Evolutionary conservation across 2,888 invertebrate species (phyloP).

Genomic region (Cistogaster globosa): DNA sequence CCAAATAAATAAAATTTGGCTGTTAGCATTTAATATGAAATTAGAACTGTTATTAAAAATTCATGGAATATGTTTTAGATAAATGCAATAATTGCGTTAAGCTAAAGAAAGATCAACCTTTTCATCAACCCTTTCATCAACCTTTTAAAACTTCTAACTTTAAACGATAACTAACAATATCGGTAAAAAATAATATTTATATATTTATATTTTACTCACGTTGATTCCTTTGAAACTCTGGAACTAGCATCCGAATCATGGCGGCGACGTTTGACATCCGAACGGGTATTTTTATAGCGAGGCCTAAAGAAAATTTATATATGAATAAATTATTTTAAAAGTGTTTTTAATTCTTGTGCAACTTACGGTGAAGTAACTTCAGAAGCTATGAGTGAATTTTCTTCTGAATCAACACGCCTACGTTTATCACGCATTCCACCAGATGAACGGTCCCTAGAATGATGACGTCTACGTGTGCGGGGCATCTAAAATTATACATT

Average conservation of each 20-base stretch:
- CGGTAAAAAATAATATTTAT: background rate
- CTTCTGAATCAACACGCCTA: slow-evolving; percentile 87
- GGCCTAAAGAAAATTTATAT: slow-evolving; percentile 74
- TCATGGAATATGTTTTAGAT: too few species aligned
- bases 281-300: slow-evolving; percentile 79
- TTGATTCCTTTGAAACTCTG: slow-evolving; percentile 81
- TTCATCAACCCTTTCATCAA: too few species aligned
- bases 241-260: slow-evolving; percentile 86
- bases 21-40: too few species aligned
- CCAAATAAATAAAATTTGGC: too few species aligned
- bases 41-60: too few species aligned
- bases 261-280: slow-evolving; percentile 85
- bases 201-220: slow-evolving; percentile 81
- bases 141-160: too few species aligned
- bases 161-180: too few species aligned
- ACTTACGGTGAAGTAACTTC: slow-evolving; percentile 82
- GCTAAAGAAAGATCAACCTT: too few species aligned
- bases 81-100: too few species aligned
- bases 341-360: background rate
- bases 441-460: slow-evolving; percentile 86
- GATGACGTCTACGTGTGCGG: slow-evolving; percentile 91
- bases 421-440: slow-evolving; percentile 85
- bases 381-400: slow-evolving; percentile 79
- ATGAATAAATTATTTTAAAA: slow-evolving; percentile 15
- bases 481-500: slow-evolving; percentile 87